phyloP scores from a whole-genome alignment of 2,797 vertebrate species.

The Pipistrellus pipistrellus region DNA sequence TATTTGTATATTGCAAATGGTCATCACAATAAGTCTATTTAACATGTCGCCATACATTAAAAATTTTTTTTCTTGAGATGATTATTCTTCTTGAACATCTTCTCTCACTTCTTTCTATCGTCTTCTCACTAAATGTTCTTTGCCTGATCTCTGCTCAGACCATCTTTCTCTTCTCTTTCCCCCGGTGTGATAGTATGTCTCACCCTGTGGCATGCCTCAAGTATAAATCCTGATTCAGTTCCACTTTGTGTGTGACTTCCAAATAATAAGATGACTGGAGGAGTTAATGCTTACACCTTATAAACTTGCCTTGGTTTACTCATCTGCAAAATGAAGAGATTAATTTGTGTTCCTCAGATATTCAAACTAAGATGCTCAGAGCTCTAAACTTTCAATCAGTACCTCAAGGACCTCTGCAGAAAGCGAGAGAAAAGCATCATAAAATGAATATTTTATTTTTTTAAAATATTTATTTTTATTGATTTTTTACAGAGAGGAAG shows the following conservation, averaged over 20 bases:
- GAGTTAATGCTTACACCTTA: neutral
- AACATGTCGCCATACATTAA: neutral
- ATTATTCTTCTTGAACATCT: conserved; percentile 32
- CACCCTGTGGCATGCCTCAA: neutral
- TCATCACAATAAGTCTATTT: neutral
- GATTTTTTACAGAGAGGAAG: too few relatives aligned
- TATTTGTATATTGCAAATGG: neutral
- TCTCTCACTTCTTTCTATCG: neutral
- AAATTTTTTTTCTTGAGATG: neutral
- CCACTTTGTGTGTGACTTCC: neutral
- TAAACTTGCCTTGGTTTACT: neutral
- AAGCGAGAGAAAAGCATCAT: neutral
- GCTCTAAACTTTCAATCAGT: neutral
- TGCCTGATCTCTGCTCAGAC: neutral
- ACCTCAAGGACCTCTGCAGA: neutral
- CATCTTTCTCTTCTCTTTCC: neutral
- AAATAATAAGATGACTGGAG: neutral
- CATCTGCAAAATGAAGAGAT: conserved; percentile 5
- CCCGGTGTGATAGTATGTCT: neutral
- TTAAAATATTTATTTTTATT: too few relatives aligned
- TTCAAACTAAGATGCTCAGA: neutral
- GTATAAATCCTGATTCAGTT: neutral
- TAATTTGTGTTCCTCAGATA: neutral
- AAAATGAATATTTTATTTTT: too few relatives aligned
- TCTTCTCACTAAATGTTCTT: conserved; percentile 15